Evolutionary conservation across 2,797 vertebrate genomes (phyloP), one percentile per base, ranked within the genome.

Genomic region (Platalea minor): DNA sequence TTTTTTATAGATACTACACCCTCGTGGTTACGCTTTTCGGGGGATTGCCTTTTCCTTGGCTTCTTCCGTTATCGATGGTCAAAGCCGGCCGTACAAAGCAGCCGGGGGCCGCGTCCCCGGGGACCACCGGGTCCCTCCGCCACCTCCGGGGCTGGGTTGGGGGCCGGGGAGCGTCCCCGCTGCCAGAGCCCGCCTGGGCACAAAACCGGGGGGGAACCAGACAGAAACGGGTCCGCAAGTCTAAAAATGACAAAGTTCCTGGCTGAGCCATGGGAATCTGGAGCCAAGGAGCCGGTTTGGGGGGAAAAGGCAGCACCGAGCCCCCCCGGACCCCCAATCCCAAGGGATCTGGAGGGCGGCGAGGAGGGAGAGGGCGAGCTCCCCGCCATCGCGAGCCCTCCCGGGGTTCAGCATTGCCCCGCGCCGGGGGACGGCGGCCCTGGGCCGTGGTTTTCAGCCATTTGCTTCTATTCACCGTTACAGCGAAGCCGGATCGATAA

Each of bases 1-100:
- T 46, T 31, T 75, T 91, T 96, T 87, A 70, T 85, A 97, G 93
- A 95, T 93, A 96, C 92, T 93, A 87, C 90, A 76, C 80, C 53
- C 74, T 43, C n/a, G 31, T 53, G 46, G 85, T 73, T 46, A 94
- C 65, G 75, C 67, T 80, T 74, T 73, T 37, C 24, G 41, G 68
- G 67, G 64, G 53, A 31, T 10, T 51, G 17, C 31, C 19, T 65
- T 56, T 68, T 73, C 74, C 45, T 83, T 68, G 85, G 93, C 85
- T 91, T 93, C 59, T 91, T 79, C 91, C 29, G 3, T 88, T 87
- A 91, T 48, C 85, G 93, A 91, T 95, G 76, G 65, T 86, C 93
- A 94, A 91, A 96, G 92, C 89, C 93, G 46, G 68, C 67, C 69
- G 43, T 72, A 77, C 68, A 74, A 92, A 94, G 91, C 91, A 69